Evolutionary conservation across 1,140 invertebrate species (phyloP).

Genomic region (Anthonomus grandis): DNA sequence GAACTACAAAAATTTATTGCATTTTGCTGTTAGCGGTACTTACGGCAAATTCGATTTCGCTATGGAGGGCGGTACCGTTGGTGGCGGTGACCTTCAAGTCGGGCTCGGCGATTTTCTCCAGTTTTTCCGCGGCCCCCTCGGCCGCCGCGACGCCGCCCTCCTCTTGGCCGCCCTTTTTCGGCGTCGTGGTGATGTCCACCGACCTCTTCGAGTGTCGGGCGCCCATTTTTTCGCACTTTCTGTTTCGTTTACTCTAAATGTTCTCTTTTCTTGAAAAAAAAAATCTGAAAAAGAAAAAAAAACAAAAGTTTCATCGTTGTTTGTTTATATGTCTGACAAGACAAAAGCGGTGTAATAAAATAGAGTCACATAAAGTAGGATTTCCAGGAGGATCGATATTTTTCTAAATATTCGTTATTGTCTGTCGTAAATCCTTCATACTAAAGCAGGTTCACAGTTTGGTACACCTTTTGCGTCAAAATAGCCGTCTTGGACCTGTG

Average conservation of each 20-base stretch:
- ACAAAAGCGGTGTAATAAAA: no score
- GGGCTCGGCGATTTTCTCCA: constrained; percentile 64
- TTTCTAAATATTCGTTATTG: no score
- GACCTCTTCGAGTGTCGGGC: constrained; percentile 80
- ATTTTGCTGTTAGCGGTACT: constrained; percentile 23
- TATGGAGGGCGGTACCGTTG: constrained; percentile 69
- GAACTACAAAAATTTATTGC: background rate
- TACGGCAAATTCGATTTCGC: constrained; percentile 52
- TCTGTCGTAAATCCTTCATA: no score
- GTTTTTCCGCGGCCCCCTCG: constrained; percentile 56
- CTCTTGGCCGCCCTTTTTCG: constrained; percentile 74
- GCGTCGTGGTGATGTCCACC: constrained; percentile 77
- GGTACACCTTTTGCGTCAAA: no score
- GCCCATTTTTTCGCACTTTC: constrained; percentile 57
- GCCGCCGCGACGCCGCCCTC: constrained; percentile 58
- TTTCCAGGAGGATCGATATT: no score
- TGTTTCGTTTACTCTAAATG: constrained; percentile 2
- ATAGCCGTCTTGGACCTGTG: no score
- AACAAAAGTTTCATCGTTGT: no score
- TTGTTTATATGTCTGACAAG: no score
- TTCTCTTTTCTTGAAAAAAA: no score
- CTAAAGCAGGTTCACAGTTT: no score
- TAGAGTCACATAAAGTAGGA: no score
- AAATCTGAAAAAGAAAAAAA: no score
- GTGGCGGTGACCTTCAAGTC: constrained; percentile 64